Conservation (phyloP, 92 coral and sea anemone genomes). For the Umimayanthus chanpuru region DNA sequence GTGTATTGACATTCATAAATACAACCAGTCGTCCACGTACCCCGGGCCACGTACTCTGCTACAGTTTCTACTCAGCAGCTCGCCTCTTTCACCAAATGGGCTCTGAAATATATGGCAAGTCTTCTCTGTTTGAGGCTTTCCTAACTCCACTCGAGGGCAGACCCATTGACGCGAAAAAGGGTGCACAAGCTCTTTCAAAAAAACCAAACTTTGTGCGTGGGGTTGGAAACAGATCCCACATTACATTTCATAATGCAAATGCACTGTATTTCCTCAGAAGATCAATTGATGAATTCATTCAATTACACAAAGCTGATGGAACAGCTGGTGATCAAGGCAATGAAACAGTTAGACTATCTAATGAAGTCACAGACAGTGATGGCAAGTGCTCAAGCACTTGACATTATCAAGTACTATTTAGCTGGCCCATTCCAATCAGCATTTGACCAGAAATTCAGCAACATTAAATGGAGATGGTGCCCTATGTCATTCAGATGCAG, state of each 20-base stretch:
- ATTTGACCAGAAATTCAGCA: slow-evolving; percentile 24
- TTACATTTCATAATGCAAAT: slow-evolving; percentile 21
- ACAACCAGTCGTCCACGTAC: slow-evolving; percentile 35
- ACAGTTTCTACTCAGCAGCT: slow-evolving; percentile 30
- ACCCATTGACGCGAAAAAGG: slow-evolving; percentile 7
- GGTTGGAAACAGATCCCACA: slow-evolving; percentile 26
- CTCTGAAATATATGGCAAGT: slow-evolving; percentile 32
- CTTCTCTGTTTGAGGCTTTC: slow-evolving; percentile 25
- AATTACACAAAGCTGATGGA: slow-evolving; percentile 17
- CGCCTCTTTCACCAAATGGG: slow-evolving; percentile 31
- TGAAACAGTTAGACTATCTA: slow-evolving; percentile 1
- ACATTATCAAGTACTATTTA: slow-evolving; percentile 7
- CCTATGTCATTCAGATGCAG: slow-evolving; percentile 25
- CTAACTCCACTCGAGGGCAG: slow-evolving; percentile 8
- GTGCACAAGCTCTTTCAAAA: slow-evolving; percentile 9
- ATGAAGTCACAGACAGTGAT: slow-evolving; percentile 3
- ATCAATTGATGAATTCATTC: slow-evolving; percentile 9
- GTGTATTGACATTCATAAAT: no score
- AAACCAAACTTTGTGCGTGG: slow-evolving; percentile 21
- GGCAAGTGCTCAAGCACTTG: background rate
- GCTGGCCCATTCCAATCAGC: slow-evolving; percentile 38
- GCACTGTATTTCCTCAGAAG: slow-evolving; percentile 23
- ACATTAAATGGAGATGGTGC: slow-evolving; percentile 20
- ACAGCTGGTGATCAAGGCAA: slow-evolving; percentile 22
- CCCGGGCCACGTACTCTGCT: slow-evolving; percentile 31